Conservation (phyloP, 2,113 vertebrate genomes). For the Scalopus aquaticus region DNA sequence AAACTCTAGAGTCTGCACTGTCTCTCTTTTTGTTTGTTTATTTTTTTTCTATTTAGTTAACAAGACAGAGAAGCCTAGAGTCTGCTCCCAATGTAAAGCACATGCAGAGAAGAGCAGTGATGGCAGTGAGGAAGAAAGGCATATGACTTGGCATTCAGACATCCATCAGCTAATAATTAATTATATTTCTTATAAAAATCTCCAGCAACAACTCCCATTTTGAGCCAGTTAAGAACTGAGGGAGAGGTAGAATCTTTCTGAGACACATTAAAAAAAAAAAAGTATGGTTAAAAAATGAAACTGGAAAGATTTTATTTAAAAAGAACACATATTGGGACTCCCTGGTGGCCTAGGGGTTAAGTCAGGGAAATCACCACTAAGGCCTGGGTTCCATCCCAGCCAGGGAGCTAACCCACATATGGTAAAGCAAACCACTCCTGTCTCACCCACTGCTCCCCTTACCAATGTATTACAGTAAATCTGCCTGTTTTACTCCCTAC, state of each 20-base stretch:
- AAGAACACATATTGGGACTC: too few relatives aligned
- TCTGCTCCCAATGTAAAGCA: not conserved
- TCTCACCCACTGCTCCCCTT: too few relatives aligned
- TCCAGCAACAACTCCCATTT: not conserved
- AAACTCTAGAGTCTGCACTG: not conserved
- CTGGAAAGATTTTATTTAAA: not conserved
- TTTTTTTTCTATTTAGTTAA: conserved; percentile 31
- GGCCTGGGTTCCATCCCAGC: too few relatives aligned
- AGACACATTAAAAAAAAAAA: not conserved
- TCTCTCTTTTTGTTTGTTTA: not conserved
- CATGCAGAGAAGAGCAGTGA: not conserved
- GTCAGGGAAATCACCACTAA: too few relatives aligned
- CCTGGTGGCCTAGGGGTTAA: too few relatives aligned
- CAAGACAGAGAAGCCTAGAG: not conserved
- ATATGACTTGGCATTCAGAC: not conserved
- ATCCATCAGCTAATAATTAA: not conserved
- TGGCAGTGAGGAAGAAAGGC: not conserved
- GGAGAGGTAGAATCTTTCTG: not conserved
- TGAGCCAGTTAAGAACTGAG: not conserved
- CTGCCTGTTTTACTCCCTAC: too few relatives aligned
- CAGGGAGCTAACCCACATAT: too few relatives aligned
- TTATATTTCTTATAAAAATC: not conserved
- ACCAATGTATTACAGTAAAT: too few relatives aligned
- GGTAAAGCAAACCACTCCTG: too few relatives aligned
- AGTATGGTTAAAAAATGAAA: not conserved